phyloP scores from a whole-genome alignment of 2,797 vertebrate genomes.

The Crenichthys baileyi region DNA sequence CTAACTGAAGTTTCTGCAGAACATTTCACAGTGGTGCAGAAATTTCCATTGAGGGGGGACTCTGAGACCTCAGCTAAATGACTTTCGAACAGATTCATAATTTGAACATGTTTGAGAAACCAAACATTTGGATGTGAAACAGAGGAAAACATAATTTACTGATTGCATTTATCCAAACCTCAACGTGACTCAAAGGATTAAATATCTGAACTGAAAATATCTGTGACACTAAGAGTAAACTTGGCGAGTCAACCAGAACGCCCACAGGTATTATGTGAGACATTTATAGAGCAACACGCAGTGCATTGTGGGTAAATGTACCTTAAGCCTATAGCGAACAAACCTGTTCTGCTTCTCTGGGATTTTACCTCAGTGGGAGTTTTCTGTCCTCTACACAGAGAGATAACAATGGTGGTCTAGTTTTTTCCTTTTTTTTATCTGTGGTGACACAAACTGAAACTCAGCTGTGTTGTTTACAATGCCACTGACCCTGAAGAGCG shows the following conservation, averaged over 20 bases:
- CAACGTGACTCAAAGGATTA: background rate
- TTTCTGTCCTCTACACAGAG: background rate
- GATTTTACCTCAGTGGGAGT: conserved; percentile 31
- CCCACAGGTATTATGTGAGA: background rate
- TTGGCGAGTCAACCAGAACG: background rate
- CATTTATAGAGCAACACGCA: background rate
- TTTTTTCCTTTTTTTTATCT: conserved; percentile 11
- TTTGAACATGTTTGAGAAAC: background rate
- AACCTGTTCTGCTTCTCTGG: conserved; percentile 1
- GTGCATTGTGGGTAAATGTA: conserved; percentile 3
- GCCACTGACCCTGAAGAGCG: background rate
- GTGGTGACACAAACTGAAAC: conserved; percentile 20
- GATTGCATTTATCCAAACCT: background rate
- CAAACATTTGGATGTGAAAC: background rate
- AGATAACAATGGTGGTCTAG: conserved; percentile 5
- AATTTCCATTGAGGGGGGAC: background rate
- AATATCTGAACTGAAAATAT: background rate
- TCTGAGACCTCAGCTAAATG: background rate
- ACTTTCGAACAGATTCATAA: background rate
- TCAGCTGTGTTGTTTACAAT: background rate
- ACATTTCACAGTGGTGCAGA: background rate
- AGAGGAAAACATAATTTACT: background rate
- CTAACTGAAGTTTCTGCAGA: background rate
- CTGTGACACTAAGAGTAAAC: background rate
- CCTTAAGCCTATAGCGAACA: too few species aligned